Evolutionary conservation across 1,140 invertebrate genomes (phyloP).

Genomic region (Samia ricini): DNA sequence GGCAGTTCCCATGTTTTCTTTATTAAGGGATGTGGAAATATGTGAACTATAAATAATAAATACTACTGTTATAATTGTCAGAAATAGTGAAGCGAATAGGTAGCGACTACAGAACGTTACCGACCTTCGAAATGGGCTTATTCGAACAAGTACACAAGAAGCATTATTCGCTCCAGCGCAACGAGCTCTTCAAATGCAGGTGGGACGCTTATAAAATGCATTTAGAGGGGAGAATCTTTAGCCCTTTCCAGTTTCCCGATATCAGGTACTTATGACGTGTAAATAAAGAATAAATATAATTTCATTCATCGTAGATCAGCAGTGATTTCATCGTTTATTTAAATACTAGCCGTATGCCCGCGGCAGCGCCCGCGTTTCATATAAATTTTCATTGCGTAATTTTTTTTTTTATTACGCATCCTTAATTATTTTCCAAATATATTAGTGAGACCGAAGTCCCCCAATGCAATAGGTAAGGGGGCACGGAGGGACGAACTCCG

Average conservation of each 20-base stretch:
- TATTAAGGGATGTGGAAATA: too few relatives aligned
- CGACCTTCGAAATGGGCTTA: slow-evolving; percentile 44
- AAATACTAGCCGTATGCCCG: too few relatives aligned
- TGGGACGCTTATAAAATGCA: slow-evolving; percentile 45
- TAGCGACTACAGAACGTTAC: slow-evolving; percentile 37
- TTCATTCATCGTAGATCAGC: background rate
- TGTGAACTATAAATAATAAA: too few relatives aligned
- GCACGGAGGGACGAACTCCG: too few relatives aligned
- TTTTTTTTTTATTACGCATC: background rate
- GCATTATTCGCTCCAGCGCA: slow-evolving; percentile 42
- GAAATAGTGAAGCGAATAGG: slow-evolving; percentile 43
- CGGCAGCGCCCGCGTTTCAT: too few relatives aligned
- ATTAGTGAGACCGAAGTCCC: too few relatives aligned
- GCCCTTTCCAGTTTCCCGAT: slow-evolving; percentile 16
- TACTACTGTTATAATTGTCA: slow-evolving; percentile 14
- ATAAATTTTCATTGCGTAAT: too few relatives aligned
- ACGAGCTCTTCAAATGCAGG: slow-evolving; percentile 38
- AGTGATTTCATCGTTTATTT: too few relatives aligned
- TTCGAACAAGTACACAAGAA: slow-evolving; percentile 36
- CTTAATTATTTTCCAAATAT: too few relatives aligned
- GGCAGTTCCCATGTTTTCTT: too few relatives aligned
- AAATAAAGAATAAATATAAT: background rate
- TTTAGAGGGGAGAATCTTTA: slow-evolving; percentile 25
- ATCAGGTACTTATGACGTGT: slow-evolving; percentile 1
- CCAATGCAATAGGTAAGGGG: too few relatives aligned